These are phyloP conservation scores for Autographa pulchrina DNA, from an alignment of 2,888 invertebrate species.

Conservation along the genomic window DNA sequence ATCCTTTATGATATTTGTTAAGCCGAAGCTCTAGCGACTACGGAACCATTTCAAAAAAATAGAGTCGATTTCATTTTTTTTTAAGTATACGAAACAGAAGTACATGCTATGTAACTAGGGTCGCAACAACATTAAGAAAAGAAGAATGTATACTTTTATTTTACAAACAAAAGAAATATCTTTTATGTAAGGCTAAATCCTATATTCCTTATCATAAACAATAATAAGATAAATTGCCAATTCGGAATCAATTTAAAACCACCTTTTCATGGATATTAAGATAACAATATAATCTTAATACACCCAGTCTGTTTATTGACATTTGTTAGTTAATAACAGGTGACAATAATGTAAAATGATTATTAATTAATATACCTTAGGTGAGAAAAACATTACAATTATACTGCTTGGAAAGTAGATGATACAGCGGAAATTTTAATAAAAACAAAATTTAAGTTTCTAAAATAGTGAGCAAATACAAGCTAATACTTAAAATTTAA, in stretches of 20 bases:
- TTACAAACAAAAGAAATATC: neutral
- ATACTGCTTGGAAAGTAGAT: no score
- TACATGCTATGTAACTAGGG: neutral
- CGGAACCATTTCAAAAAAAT: no score
- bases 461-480: no score
- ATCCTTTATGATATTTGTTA: no score
- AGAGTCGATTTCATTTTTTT: no score
- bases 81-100: no score
- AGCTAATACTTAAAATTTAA: no score
- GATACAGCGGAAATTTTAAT: no score
- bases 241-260: neutral
- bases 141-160: neutral
- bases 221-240: neutral
- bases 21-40: no score
- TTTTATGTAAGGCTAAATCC: neutral
- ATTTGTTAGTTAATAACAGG: neutral
- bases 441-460: no score
- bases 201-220: neutral
- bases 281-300: neutral
- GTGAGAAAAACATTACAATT: no score
- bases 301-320: neutral
- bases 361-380: no score
- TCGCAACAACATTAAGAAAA: neutral
- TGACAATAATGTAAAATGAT: neutral
- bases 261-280: neutral